These are phyloP conservation scores for Coelopa frigida DNA, from an alignment of 1,140 invertebrate genomes.

Conservation along the genomic window DNA sequence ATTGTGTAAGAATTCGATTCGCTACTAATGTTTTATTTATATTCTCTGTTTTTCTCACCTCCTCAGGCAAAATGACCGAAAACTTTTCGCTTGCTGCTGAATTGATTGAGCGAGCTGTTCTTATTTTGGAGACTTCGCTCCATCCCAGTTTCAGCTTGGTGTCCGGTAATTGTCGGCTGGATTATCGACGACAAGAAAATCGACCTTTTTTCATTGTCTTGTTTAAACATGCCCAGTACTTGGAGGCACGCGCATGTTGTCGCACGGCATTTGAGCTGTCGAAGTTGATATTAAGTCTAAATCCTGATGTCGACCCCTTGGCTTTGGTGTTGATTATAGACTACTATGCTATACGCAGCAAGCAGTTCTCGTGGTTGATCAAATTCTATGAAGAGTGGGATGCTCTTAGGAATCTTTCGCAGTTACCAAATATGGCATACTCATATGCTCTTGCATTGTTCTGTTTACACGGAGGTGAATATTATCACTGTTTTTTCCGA, in stretches of 20 bases:
- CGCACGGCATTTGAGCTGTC: constrained; percentile 73
- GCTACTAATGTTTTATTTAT: not conserved
- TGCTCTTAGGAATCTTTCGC: constrained; percentile 59
- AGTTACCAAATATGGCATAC: constrained; percentile 83
- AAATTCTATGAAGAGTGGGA: constrained; percentile 65
- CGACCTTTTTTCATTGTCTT: constrained; percentile 75
- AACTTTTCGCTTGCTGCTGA: constrained; percentile 72
- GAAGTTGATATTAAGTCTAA: constrained; percentile 69
- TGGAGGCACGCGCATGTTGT: constrained; percentile 73
- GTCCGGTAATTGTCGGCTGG: constrained; percentile 65
- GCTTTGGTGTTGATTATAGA: constrained; percentile 76
- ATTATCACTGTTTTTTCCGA: constrained; percentile 10
- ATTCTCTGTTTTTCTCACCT: not conserved
- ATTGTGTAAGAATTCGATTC: constrained; percentile 52
- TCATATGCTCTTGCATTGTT: constrained; percentile 74
- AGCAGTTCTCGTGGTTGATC: constrained; percentile 76
- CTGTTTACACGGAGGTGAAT: constrained; percentile 42
- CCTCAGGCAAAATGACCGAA: constrained; percentile 58
- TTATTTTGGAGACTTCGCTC: constrained; percentile 69
- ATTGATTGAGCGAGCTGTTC: constrained; percentile 69
- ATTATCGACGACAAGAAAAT: constrained; percentile 80
- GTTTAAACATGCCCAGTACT: constrained; percentile 75
- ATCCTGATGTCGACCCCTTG: constrained; percentile 78
- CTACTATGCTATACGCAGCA: constrained; percentile 75
- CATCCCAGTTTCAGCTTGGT: constrained; percentile 75